A percentile compares a stretch with the other conserved stretches of the same genome.
Evolutionary conservation across 2,797 vertebrate genomes (phyloP).

Genomic region (Gorsachius magnificus): DNA sequence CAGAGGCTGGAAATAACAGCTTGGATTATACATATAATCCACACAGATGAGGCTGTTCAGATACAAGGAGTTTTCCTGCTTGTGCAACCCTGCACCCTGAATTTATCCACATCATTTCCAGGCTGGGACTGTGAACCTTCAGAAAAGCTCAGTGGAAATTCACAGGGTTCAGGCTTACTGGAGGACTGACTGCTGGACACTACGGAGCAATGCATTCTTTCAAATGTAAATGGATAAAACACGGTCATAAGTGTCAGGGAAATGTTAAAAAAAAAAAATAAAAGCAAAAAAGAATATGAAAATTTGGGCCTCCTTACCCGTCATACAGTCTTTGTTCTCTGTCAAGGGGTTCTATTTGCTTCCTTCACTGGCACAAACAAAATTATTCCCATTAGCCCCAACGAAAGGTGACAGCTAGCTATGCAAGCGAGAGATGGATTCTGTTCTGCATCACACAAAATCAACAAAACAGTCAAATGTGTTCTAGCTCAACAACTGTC

Average conservation of each 20-base stretch:
- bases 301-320: constrained; percentile 57
- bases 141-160: neutral
- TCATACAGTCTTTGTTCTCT: constrained; percentile 49
- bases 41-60: neutral
- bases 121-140: neutral
- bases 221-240: neutral
- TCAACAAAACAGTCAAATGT: constrained; percentile 54
- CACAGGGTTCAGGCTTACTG: neutral
- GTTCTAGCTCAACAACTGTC: constrained; percentile 5
- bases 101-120: neutral
- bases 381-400: constrained; percentile 57
- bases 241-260: neutral
- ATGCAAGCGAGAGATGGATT: constrained; percentile 42
- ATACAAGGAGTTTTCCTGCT: neutral
- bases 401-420: constrained; percentile 58
- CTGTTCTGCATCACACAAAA: constrained; percentile 64
- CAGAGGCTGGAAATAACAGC: neutral
- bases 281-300: neutral
- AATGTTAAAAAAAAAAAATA: neutral
- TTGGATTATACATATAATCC: neutral
- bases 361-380: constrained; percentile 63
- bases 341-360: constrained; percentile 50
- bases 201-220: neutral
- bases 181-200: neutral
- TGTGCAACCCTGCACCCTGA: neutral